Conservation (phyloP, 2,797 vertebrate species). For the Sphenodon punctatus region DNA sequence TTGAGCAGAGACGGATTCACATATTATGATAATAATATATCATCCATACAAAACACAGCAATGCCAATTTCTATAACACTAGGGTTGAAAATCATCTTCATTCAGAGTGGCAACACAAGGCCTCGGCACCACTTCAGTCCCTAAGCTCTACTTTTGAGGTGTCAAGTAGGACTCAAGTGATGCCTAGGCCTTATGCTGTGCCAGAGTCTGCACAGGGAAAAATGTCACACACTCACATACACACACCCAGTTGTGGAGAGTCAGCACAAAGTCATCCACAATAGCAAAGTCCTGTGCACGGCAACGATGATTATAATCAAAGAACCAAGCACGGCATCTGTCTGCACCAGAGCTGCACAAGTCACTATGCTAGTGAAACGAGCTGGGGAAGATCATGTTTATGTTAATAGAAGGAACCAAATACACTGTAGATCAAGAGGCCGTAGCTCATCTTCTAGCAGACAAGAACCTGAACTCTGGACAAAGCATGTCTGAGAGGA, state of each 20-base stretch:
- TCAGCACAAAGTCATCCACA: fast-evolving
- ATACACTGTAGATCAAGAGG: too few species aligned
- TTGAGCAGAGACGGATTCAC: background rate
- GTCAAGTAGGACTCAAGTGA: background rate
- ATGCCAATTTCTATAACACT: background rate
- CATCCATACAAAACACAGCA: background rate
- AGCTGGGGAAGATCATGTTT: too few species aligned
- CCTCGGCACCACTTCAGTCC: background rate
- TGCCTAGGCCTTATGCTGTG: background rate
- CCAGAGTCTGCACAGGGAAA: fast-evolving
- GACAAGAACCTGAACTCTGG: too few species aligned
- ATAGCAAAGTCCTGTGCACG: fast-evolving
- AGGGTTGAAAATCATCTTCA: background rate
- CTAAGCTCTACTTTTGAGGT: background rate
- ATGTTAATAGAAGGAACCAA: too few species aligned
- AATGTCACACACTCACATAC: fast-evolving
- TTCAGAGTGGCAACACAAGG: too few species aligned
- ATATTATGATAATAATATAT: background rate
- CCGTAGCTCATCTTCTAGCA: too few species aligned
- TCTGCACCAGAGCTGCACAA: too few species aligned
- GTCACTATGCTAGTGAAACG: too few species aligned
- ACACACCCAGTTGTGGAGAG: background rate
- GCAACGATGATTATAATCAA: too few species aligned
- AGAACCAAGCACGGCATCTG: too few species aligned
- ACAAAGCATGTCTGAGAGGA: background rate